phyloP scores from a whole-genome alignment of 2,113 vertebrate species.

The Carollia perspicillata region DNA sequence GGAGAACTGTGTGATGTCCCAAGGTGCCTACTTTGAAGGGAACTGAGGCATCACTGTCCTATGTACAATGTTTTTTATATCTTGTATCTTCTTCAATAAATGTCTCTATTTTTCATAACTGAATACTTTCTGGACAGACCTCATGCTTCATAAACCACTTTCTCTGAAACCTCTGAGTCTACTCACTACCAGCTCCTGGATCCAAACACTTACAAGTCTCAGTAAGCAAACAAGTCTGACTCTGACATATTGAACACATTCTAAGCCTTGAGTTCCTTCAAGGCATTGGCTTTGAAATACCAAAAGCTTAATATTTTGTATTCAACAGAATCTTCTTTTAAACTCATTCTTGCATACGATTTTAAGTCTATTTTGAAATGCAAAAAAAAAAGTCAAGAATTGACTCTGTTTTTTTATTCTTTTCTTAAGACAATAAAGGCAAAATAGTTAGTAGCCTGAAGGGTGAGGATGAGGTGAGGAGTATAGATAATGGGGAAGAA shows the following conservation, averaged over 20 bases:
- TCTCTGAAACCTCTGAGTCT: neutral
- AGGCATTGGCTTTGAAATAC: neutral
- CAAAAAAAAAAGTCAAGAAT: neutral
- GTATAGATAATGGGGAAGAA: neutral
- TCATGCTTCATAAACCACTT: neutral
- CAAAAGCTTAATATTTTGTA: neutral
- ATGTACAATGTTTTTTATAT: no score
- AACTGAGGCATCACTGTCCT: no score
- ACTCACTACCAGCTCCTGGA: neutral
- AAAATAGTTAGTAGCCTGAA: neutral
- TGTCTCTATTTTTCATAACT: no score
- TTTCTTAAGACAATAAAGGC: neutral
- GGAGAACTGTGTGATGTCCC: no score
- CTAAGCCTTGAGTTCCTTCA: neutral
- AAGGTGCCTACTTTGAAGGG: no score
- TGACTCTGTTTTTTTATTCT: neutral
- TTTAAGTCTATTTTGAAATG: conserved; percentile 30
- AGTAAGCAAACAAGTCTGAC: neutral
- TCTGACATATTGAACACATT: neutral
- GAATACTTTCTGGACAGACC: no score
- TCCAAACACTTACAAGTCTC: neutral
- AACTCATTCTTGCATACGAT: neutral
- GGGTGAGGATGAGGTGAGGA: neutral
- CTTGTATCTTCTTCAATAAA: no score
- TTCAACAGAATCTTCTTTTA: neutral